Evolutionary conservation across 2,888 invertebrate genomes (phyloP), one percentile per base, ranked within the genome.

Genomic region (Blera fallax): DNA sequence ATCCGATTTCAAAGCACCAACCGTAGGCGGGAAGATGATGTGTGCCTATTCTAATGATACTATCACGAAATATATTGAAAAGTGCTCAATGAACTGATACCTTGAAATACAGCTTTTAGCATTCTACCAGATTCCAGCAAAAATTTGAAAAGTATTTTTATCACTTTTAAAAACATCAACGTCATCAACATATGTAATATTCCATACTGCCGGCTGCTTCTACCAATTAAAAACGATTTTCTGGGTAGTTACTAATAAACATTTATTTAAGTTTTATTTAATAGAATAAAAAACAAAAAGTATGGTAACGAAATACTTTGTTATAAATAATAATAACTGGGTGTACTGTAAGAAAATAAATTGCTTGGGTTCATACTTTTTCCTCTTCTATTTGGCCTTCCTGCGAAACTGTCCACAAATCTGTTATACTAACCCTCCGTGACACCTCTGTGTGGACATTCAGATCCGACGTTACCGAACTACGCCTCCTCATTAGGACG

Each of bases 361-460:
- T 14, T 43, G 16, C 7, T 24, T 11, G 5, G 21, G 2, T 34
- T 78, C 37, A 83, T 4, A 78, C 32, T 45, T 67, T 78, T 10
- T 65, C 27, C 7, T 78, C 64, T 0, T 72, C 50, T 3, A 1
- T 3, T 27, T 11, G 58, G 3, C 0, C 11, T 0, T 60, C 54
- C 8, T 14, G 52, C 1, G 83, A 32, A 2, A 70, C 79, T 0
- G 37, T 58, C 90, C 91, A 91, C 4, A 91, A 87, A 54, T 91
- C 91, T 0, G 89, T 88, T 48, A 91, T 90, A 67, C 91, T 91
- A 0, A 90, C 87, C 8, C 79, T 40, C 10, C 84, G 43, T 11
- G 64, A 0, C 7, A 52, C 11, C 14, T 74, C 70, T 0, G 50
- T 10, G 3, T 74, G 56, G 7, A 62, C 52, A 14, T 48, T 32